Evolutionary conservation across 1,140 invertebrate genomes (phyloP).

Genomic region (Armadillidium nasatum): DNA sequence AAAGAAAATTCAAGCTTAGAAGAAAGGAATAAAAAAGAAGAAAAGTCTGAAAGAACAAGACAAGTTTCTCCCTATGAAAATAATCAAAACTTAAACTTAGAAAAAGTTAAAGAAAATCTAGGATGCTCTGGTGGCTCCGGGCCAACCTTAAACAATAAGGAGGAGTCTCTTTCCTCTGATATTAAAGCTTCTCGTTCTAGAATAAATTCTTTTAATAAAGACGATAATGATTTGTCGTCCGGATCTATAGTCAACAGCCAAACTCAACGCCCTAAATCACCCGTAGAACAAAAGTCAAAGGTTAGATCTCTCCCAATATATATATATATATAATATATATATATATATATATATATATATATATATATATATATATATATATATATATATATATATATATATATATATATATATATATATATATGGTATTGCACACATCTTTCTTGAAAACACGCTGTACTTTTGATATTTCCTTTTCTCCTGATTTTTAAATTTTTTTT

Average conservation of each 20-base stretch:
- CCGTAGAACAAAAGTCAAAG: neutral
- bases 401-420: conserved; percentile 11
- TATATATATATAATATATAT: conserved; percentile 5
- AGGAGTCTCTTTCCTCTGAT: neutral
- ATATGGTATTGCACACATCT: neutral
- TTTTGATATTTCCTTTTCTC: no score
- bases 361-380: conserved; percentile 14
- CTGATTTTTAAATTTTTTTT: no score
- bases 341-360: conserved; percentile 10
- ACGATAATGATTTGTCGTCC: neutral
- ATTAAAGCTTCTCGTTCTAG: neutral
- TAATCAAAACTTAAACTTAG: no score
- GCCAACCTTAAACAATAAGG: neutral
- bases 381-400: conserved; percentile 1
- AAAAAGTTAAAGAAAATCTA: no score
- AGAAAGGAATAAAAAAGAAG: no score
- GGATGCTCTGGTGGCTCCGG: neutral
- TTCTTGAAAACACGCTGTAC: no score
- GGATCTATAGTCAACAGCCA: neutral
- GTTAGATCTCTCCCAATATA: neutral
- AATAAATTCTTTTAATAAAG: neutral
- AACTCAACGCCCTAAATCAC: neutral
- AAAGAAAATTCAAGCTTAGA: no score
- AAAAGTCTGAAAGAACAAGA: no score
- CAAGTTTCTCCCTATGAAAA: no score